phyloP scores from a whole-genome alignment of 2,888 invertebrate genomes.

The Parapristionchus giblindavisi region DNA sequence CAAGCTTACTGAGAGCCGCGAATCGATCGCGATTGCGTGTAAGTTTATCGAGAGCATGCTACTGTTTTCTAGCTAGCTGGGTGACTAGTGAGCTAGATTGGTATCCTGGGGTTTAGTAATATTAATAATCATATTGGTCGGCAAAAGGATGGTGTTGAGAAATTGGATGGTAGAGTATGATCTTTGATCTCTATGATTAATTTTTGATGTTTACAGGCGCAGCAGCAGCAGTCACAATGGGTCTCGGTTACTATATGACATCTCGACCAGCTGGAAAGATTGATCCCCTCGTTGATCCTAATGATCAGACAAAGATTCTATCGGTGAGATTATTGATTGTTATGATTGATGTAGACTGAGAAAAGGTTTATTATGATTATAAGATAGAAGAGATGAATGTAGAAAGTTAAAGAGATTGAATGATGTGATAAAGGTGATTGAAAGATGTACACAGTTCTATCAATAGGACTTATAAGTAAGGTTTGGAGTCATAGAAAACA shows the following conservation, averaged over 20 bases:
- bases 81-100: background rate
- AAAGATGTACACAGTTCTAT: too few species aligned
- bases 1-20: conserved; percentile 9
- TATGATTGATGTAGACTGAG: background rate
- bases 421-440: too few species aligned
- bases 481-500: too few species aligned
- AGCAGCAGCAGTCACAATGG: conserved; percentile 58
- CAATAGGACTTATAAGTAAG: too few species aligned
- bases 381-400: background rate
- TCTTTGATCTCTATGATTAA: background rate
- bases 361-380: background rate
- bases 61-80: background rate
- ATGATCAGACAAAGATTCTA: conserved; percentile 56
- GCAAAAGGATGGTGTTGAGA: background rate
- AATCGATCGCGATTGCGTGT: conserved; percentile 8
- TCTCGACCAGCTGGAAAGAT: conserved; percentile 51
- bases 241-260: conserved; percentile 55
- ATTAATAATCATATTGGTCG: background rate
- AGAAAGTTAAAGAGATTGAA: too few species aligned
- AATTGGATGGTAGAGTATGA: background rate
- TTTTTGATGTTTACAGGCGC: conserved; percentile 43
- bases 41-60: conserved; percentile 1
- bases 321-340: conserved; percentile 43
- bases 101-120: background rate
- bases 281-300: conserved; percentile 50